Conservation (phyloP, 2,888 invertebrate species). For the Teleiodes luculella region DNA sequence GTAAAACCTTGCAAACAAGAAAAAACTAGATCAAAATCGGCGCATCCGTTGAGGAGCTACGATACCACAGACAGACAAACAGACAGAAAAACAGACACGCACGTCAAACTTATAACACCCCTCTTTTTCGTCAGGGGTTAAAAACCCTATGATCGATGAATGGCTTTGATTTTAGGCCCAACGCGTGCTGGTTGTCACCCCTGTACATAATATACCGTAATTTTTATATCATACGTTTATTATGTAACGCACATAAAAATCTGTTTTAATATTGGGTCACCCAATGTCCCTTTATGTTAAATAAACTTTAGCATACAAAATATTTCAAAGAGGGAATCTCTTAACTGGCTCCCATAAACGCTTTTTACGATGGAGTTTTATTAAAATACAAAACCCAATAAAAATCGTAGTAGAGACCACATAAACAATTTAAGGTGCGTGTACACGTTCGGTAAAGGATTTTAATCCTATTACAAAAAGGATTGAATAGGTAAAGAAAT, state of each 20-base stretch:
- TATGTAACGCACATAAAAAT: background rate
- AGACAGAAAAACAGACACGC: too few relatives aligned
- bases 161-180: too few relatives aligned
- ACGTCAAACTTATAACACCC: too few relatives aligned
- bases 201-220: too few relatives aligned
- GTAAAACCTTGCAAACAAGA: too few relatives aligned
- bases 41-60: too few relatives aligned
- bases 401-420: conserved; percentile 14
- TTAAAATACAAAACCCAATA: conserved; percentile 22
- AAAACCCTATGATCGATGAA: too few relatives aligned
- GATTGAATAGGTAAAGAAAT: too few relatives aligned
- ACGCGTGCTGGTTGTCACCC: too few relatives aligned
- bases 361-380: conserved; percentile 15
- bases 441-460: background rate
- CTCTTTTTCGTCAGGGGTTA: too few relatives aligned
- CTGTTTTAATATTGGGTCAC: background rate
- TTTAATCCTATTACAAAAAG: background rate
- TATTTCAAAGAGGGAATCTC: conserved; percentile 16
- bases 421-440: conserved; percentile 10
- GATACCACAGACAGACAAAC: too few relatives aligned
- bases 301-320: conserved; percentile 4
- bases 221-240: background rate
- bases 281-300: background rate
- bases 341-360: conserved; percentile 14
- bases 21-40: too few relatives aligned